A percentile compares a stretch with the other conserved stretches of the same genome.
Evolutionary conservation across 2,797 vertebrate genomes (phyloP).

Genomic region (Setipinna tenuifilis): DNA sequence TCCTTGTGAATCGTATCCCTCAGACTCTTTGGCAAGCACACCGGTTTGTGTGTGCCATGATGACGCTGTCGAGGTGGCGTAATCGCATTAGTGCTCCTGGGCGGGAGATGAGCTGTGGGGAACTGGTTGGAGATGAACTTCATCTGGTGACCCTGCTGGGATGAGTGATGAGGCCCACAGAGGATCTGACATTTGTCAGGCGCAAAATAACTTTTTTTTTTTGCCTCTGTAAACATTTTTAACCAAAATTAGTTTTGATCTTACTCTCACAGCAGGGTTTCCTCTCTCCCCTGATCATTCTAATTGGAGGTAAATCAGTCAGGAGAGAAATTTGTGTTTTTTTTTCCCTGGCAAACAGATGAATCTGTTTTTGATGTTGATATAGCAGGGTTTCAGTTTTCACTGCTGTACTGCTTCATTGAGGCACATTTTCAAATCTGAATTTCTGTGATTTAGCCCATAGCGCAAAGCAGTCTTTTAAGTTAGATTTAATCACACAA

Average conservation of each 20-base stretch:
- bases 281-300: slow-evolving; percentile 32
- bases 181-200: slow-evolving; percentile 45
- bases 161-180: slow-evolving; percentile 50
- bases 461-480: neutral
- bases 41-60: neutral
- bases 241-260: slow-evolving; percentile 51
- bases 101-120: slow-evolving; percentile 22
- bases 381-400: slow-evolving; percentile 1
- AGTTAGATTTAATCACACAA: neutral
- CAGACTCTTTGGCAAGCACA: neutral
- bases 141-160: slow-evolving; percentile 47
- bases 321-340: slow-evolving; percentile 8
- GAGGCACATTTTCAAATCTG: neutral
- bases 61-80: neutral
- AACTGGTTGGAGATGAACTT: slow-evolving; percentile 30
- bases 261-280: slow-evolving; percentile 40
- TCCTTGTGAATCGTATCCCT: neutral
- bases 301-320: slow-evolving; percentile 30
- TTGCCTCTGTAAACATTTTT: slow-evolving; percentile 41
- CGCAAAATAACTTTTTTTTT: slow-evolving; percentile 35
- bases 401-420: neutral
- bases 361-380: slow-evolving; percentile 5
- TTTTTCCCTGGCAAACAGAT: slow-evolving; percentile 7
- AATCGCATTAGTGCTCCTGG: slow-evolving; percentile 32
- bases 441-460: neutral